Evolutionary conservation across 2,113 vertebrate genomes (phyloP).

Genomic region (Neomonachus schauinslandi): DNA sequence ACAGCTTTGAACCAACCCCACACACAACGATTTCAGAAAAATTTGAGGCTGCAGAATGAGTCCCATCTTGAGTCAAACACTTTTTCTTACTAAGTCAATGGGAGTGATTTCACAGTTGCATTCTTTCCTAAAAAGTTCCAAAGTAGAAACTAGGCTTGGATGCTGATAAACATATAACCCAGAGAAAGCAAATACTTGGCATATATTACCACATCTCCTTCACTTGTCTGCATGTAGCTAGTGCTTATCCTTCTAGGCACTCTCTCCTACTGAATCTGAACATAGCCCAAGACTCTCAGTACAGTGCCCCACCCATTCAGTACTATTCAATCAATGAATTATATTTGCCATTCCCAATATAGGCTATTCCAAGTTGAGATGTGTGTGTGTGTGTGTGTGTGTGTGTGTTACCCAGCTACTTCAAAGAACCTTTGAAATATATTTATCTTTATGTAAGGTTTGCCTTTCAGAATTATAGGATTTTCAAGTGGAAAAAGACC

Average conservation of each 20-base stretch:
- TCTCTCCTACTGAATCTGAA: not conserved
- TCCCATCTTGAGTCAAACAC: not conserved
- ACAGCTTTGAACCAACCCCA: not conserved
- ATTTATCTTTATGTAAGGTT: conserved; percentile 15
- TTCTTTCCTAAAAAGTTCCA: not conserved
- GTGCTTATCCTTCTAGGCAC: not conserved
- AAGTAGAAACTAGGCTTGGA: not conserved
- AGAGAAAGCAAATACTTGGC: not conserved
- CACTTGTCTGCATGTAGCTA: not conserved
- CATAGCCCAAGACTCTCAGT: not conserved
- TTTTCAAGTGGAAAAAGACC: not conserved
- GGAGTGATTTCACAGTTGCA: not conserved
- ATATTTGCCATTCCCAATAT: not conserved
- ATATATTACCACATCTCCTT: not conserved
- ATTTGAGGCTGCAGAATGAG: not conserved
- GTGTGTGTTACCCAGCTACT: not conserved
- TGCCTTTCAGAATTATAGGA: not conserved
- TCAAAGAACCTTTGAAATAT: conserved; percentile 5
- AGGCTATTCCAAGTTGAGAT: not conserved
- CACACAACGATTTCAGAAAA: not conserved
- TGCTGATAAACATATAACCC: not conserved
- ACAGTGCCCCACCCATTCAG: not conserved
- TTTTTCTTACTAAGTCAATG: not conserved
- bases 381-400: not conserved
- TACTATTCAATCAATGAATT: not conserved